Evolutionary conservation across 2,113 vertebrate genomes (phyloP), one percentile per base, ranked within the genome.

Genomic region (Apodemus sylvaticus): DNA sequence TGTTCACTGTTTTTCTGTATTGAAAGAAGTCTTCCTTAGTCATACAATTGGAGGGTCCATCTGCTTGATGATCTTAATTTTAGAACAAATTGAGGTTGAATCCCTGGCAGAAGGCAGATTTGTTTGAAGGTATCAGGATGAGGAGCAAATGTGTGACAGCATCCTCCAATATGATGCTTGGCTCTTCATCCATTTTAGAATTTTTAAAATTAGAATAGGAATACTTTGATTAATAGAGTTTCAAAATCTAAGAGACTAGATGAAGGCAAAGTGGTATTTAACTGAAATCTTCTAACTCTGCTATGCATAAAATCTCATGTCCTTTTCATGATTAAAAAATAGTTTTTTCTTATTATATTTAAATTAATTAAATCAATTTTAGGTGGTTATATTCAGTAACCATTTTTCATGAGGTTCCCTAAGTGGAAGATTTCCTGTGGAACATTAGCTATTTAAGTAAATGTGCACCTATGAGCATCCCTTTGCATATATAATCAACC

Each of bases 391-490:
- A 78, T 58, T 95, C 20, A 94, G 24, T 71, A 12, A 91, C 85
- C 76, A 7, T 51, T 85, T 89, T 87, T 78, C 39, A 88, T 45
- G 13, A 91, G 1, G 7, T 31, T 2, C 2, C n/a, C 36, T 45
- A 26, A 82, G 36, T 53, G 48, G 12, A 90, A 85, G 24, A 39
- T 34, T 8, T 58, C 14, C 58, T 74, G 2, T 34, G 0, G 89
- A 94, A 95, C 86, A 58, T 45, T 17, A 86, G 14, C 20, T 92
- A 62, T 66, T 93, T 95, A 91, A 94, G 76, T 17, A 94, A 92
- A 90, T 16, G 79, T 55, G 36, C 3, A 85, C 83, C 74, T 86
- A 9, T 94, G 36, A 92, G 17, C 6, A 89, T 71, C 16, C 29
- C 1, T 42, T 77, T 93, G 22, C 11, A 10, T 86, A 92, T 60